Base-by-base conservation (phyloP, 2,888 invertebrate species). In the Xestobium rufovillosum region DNA sequence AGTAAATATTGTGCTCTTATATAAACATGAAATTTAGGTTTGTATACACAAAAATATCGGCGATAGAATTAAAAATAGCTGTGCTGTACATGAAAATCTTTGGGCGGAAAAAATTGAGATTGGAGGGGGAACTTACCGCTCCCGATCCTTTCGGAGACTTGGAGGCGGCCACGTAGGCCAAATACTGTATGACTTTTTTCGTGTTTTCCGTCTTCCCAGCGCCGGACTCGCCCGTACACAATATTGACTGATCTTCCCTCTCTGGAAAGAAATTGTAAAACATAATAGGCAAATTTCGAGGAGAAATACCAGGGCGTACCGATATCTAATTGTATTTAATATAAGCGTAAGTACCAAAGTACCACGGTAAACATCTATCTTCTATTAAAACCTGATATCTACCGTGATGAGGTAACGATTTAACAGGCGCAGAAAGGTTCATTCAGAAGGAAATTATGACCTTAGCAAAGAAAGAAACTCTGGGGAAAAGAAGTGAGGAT, bases 201-300 rank as follows among this genome's bases (percentile, higher is more conserved):
- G 98, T 99, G 70, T 99, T 99, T 68, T 99, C 98, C 33, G 98
- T 99, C 74, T 98, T 98, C 50, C 98, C 98, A 52, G 98, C 98
- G 53, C 98, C 98, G n/a, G 97, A 98, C 70, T 98, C 98, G 56
- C 98, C 98, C 57, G 98, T 98, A 74, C 97, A 98, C 50, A 98
- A 75, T 64, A 98, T 98, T 32, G 96, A 95, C 72, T 98, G 98
- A 72, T 98, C 97, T 73, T 98, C 98, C 41, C 97, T 85, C 72
- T 98, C 97, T 97, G 69, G 44, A 80, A 57, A 47, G 42, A 44
- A 45, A 45, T 49, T 49, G 47, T 39, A 44, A 37, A 36, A 47
- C 48, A 43, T 49, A 44, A 33, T 29, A 36, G 16, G 36, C 11
- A 33, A 15, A 15, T 26, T 26, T 30, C 27, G 4, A 14, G 13